Conservation (phyloP, 2,113 vertebrate genomes). For the Cebidichthys violaceus region DNA sequence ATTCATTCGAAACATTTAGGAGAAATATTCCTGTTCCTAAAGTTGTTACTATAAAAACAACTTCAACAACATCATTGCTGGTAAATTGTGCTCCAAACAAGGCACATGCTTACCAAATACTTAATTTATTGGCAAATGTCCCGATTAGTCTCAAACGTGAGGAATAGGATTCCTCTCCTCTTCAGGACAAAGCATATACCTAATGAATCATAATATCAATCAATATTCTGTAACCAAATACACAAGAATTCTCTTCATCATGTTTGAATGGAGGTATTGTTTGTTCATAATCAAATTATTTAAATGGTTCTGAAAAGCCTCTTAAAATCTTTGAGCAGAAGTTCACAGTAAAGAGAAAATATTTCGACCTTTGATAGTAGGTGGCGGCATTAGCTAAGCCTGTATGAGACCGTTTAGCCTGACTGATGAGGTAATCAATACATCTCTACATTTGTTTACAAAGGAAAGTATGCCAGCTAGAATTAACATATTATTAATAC, state of each 20-base stretch:
- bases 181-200: neutral
- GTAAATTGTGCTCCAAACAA: neutral
- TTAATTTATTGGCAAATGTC: constrained; percentile 4
- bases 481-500: neutral
- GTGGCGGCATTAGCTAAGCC: neutral
- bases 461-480: neutral
- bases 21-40: neutral
- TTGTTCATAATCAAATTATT: neutral
- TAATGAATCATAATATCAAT: neutral
- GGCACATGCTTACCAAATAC: neutral
- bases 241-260: neutral
- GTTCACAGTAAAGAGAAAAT: neutral
- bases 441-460: neutral
- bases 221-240: neutral
- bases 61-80: neutral
- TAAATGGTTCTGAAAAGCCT: neutral
- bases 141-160: neutral
- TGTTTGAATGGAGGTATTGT: neutral
- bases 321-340: neutral
- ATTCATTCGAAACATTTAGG: neutral
- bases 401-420: neutral
- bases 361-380: constrained; percentile 15
- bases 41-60: neutral
- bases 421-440: neutral
- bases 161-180: neutral